These are phyloP conservation scores for Loriculus beryllinus DNA, from an alignment of 2,797 vertebrate genomes.

Conservation along the genomic window DNA sequence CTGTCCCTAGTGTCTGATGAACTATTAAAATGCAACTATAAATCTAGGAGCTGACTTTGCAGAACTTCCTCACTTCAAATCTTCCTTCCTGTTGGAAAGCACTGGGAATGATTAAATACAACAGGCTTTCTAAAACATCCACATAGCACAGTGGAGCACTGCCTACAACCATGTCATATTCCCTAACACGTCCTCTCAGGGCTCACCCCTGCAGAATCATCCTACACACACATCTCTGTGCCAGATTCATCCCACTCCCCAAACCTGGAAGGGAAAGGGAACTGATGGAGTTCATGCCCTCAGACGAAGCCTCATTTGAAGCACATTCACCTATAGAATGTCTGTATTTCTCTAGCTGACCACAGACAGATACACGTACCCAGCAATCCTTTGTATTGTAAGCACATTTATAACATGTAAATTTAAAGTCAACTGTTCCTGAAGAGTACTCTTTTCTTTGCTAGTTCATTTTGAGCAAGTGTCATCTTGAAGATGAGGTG, in stretches of 20 bases:
- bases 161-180: background rate
- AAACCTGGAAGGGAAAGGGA: background rate
- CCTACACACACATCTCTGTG: background rate
- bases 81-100: background rate
- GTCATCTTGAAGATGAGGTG: background rate
- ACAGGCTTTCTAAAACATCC: background rate
- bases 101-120: background rate
- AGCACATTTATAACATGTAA: background rate
- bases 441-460: background rate
- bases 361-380: background rate
- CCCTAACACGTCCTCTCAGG: background rate
- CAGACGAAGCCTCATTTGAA: background rate
- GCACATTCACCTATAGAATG: background rate
- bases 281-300: background rate
- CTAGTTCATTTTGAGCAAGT: background rate
- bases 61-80: background rate
- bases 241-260: background rate
- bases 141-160: rapidly evolving
- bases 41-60: background rate
- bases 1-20: background rate
- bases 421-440: background rate
- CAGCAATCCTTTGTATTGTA: background rate
- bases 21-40: background rate
- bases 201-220: background rate
- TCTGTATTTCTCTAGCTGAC: background rate